Evolutionary conservation across 2,113 vertebrate genomes (phyloP).

Genomic region (Pygoscelis adeliae): DNA sequence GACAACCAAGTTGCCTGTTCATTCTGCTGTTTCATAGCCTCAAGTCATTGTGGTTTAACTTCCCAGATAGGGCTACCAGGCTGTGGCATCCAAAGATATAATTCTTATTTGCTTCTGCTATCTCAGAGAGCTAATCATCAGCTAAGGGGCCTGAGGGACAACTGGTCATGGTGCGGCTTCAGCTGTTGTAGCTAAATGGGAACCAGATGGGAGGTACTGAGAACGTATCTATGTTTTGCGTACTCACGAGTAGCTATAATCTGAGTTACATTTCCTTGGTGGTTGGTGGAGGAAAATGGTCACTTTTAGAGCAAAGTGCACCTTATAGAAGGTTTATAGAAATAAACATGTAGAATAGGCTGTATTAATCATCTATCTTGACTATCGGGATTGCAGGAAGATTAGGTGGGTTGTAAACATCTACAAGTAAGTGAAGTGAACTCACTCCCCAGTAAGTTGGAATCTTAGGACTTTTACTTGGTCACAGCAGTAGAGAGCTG

Average conservation of each 20-base stretch:
- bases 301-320: not conserved
- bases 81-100: not conserved
- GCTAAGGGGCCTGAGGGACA: not conserved
- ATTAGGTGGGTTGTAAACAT: not conserved
- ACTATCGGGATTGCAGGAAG: not conserved
- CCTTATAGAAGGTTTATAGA: not conserved
- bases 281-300: not conserved
- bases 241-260: not conserved
- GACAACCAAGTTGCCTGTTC: not conserved
- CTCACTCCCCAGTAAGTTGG: not conserved
- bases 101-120: not conserved
- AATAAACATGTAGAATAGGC: not conserved
- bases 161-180: not conserved
- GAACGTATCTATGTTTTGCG: fast-evolving
- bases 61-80: not conserved
- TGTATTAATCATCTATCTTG: not conserved
- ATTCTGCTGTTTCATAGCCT: not conserved
- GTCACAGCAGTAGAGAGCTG: not conserved
- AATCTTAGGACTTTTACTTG: not conserved
- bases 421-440: not conserved
- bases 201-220: not conserved
- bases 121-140: not conserved
- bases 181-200: not conserved
- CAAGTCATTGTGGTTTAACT: not conserved
- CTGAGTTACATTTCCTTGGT: not conserved